phyloP scores from a whole-genome alignment of 2,888 invertebrate genomes.

The Alloplasta piceator region DNA sequence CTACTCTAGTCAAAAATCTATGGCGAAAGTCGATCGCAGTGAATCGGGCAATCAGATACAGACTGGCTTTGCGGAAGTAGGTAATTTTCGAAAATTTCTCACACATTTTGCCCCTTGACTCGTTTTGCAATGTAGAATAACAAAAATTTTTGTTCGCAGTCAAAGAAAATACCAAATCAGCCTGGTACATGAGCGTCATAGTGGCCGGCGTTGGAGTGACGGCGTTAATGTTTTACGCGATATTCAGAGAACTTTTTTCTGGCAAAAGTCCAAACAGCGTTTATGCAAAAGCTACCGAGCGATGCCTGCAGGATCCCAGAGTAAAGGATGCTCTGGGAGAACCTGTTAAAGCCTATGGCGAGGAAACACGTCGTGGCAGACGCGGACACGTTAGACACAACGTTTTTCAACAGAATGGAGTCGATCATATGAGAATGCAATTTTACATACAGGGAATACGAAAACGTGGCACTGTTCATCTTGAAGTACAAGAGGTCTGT shows the following conservation, averaged over 20 bases:
- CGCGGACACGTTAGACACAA: constrained; percentile 93
- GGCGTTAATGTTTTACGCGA: constrained; percentile 91
- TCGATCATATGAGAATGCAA: constrained; percentile 93
- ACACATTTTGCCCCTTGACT: neutral
- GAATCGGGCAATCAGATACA: constrained; percentile 72
- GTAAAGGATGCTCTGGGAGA: constrained; percentile 94
- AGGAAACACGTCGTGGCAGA: constrained; percentile 92
- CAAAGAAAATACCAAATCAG: constrained; percentile 95
- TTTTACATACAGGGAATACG: constrained; percentile 95
- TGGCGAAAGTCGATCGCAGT: constrained; percentile 68
- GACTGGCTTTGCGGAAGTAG: constrained; percentile 77
- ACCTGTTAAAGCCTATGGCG: constrained; percentile 95
- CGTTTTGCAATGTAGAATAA: neutral
- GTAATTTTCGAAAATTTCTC: constrained; percentile 72
- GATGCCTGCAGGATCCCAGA: constrained; percentile 90
- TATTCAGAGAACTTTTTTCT: constrained; percentile 94
- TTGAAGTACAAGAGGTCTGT: constrained; percentile 93
- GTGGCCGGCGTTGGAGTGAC: constrained; percentile 92
- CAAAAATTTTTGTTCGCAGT: constrained; percentile 83
- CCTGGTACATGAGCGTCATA: constrained; percentile 93
- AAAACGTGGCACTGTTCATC: constrained; percentile 92
- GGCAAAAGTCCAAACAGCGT: constrained; percentile 94
- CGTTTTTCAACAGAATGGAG: constrained; percentile 90
- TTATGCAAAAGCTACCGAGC: constrained; percentile 91
- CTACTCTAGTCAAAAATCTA: constrained; percentile 71